Conservation (phyloP, 2,888 invertebrate species). For the Leptogaster cylindrica region DNA sequence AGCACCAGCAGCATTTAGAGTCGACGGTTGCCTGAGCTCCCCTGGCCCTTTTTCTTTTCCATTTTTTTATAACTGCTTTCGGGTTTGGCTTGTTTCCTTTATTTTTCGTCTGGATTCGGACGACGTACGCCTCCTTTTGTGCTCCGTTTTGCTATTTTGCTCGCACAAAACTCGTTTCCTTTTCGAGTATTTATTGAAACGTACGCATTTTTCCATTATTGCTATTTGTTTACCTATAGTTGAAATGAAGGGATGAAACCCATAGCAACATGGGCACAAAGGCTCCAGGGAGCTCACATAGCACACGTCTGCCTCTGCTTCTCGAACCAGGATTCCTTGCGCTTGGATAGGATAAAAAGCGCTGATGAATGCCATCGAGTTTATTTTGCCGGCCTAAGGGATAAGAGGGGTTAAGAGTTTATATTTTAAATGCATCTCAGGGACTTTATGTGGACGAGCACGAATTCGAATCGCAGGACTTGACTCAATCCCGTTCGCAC, state of each 20-base stretch:
- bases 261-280: slow-evolving; percentile 2
- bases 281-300: not conserved
- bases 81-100: slow-evolving; percentile 2
- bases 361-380: slow-evolving; percentile 41
- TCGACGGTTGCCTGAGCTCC: not conserved
- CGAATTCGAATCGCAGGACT: slow-evolving; percentile 15
- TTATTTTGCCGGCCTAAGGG: slow-evolving; percentile 42
- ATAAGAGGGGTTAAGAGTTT: slow-evolving; percentile 37
- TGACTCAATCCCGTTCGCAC: not conserved
- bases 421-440: slow-evolving; percentile 42
- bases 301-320: not conserved
- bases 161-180: slow-evolving; percentile 21
- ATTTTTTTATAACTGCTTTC: too few relatives aligned
- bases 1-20: slow-evolving; percentile 10
- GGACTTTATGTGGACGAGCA: slow-evolving; percentile 27
- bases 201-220: slow-evolving; percentile 42
- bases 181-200: slow-evolving; percentile 41
- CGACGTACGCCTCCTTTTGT: not conserved
- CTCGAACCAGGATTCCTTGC: slow-evolving; percentile 1
- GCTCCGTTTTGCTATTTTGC: slow-evolving; percentile 14
- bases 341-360: slow-evolving; percentile 16
- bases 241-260: not conserved
- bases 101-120: not conserved
- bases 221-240: slow-evolving; percentile 39
- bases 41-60: not conserved